Conservation (phyloP, 2,113 vertebrate species). For the Grammomys surdaster region DNA sequence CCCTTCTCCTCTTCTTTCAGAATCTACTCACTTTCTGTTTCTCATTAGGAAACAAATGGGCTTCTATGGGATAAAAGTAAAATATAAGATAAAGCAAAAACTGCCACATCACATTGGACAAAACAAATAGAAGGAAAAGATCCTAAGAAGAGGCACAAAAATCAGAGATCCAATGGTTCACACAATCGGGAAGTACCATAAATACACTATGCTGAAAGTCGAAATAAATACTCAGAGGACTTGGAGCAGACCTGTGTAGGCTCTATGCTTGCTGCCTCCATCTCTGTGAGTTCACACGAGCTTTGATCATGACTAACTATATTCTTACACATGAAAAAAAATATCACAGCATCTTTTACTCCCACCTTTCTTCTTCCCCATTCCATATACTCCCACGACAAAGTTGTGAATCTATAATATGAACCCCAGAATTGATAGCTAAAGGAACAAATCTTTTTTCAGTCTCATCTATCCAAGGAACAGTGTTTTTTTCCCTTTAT, state of each 20-base stretch:
- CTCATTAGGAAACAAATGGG: not conserved
- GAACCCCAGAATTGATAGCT: constrained; percentile 30
- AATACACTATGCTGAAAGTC: not conserved
- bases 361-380: not conserved
- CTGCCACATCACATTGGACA: not conserved
- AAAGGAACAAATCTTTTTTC: constrained; percentile 72
- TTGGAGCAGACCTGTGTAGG: not conserved
- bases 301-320: not conserved
- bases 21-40: not conserved
- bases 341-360: not conserved
- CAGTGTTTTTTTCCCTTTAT: constrained; percentile 56
- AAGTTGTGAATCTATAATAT: constrained; percentile 58
- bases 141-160: not conserved
- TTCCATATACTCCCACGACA: constrained; percentile 42
- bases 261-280: no score
- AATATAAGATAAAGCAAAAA: not conserved
- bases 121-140: not conserved
- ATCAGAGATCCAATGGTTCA: not conserved
- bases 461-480: constrained; percentile 65
- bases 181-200: not conserved
- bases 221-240: not conserved
- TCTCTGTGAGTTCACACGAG: not conserved
- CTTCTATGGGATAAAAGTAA: not conserved
- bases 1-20: not conserved
- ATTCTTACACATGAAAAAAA: constrained; percentile 60